Evolutionary conservation across 53 echinoderm and acorn worm genomes (phyloP), one percentile per base, ranked within the genome.

Genomic region (Crossaster papposus): DNA sequence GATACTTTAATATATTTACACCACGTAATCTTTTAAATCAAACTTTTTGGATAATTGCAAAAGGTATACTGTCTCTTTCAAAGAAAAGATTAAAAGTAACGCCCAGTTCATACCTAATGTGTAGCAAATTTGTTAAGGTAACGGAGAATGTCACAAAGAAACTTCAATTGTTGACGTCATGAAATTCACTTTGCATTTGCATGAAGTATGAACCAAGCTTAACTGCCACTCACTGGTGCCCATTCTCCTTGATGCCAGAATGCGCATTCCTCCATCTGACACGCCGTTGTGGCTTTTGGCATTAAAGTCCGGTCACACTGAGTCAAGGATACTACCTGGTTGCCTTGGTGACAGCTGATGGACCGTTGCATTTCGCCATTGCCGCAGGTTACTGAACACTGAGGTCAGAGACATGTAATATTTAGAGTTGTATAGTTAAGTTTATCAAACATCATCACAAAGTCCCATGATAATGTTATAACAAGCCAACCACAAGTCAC

Each of bases 301-400:
- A 74, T 96, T 13, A 64, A 18, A 63, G 36, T 34, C 73, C 28
- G 74, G 58, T 94, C 96, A 85, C 96, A 96, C 51, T 89, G 64
- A 64, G 20, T 78, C 0, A 35, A 22, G 58, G 79, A 82, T 6
- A 90, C 95, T 81, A 74, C 52, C 13, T 31, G 35, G 76, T 83
- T 83, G 33, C 86, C 94, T 53, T 91, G 91, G 70, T 91, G 92
- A 82, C 97, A 97, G 32, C 86, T 65, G 1, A 97, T 91, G 54
- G 89, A 89, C 54, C 97, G 84, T 34, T 82, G 92, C 86, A 92
- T 85, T 51, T 92, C 83, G 4, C 95, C 97, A 23, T 71, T 38
- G 36, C 95, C 97, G 64, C 97, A 97, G 12, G 95, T 92, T 22
- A 95, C 95, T 58, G 95, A 95, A 82, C 95, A 95, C 95, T 95